These are phyloP conservation scores for Drosophila falleni DNA, from an alignment of 2,888 invertebrate species.

Conservation along the genomic window DNA sequence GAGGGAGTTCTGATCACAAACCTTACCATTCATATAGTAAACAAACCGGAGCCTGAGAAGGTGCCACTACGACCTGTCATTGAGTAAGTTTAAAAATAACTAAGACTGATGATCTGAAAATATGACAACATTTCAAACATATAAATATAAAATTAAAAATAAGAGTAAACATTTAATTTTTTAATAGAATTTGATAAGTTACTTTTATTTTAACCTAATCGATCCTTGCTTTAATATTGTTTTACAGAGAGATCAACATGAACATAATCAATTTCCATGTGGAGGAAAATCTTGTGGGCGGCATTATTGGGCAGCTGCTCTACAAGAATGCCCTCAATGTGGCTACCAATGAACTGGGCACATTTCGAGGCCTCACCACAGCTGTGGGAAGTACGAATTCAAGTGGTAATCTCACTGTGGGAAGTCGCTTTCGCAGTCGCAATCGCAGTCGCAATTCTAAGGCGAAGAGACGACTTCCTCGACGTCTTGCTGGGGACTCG, in stretches of 20 bases:
- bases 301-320: slow-evolving; percentile 90
- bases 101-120: no score
- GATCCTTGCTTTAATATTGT: not conserved
- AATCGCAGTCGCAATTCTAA: slow-evolving; percentile 69
- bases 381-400: slow-evolving; percentile 29
- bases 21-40: slow-evolving; percentile 93
- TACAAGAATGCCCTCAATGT: slow-evolving; percentile 86
- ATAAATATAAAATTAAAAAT: no score
- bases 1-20: slow-evolving; percentile 92
- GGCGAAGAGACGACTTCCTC: slow-evolving; percentile 65
- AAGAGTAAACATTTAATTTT: no score
- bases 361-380: slow-evolving; percentile 71
- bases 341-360: slow-evolving; percentile 79
- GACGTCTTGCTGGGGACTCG: slow-evolving; percentile 77
- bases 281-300: slow-evolving; percentile 91
- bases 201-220: no score
- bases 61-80: slow-evolving; percentile 84
- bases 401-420: slow-evolving; percentile 64
- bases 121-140: no score
- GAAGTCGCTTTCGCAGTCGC: slow-evolving; percentile 76
- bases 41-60: slow-evolving; percentile 89
- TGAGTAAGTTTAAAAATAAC: slow-evolving; percentile 72
- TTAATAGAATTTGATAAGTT: no score
- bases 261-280: slow-evolving; percentile 91
- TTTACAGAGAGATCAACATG: slow-evolving; percentile 89